phyloP scores from a whole-genome alignment of 2,113 vertebrate species.

The Phrynosoma platyrhinos region DNA sequence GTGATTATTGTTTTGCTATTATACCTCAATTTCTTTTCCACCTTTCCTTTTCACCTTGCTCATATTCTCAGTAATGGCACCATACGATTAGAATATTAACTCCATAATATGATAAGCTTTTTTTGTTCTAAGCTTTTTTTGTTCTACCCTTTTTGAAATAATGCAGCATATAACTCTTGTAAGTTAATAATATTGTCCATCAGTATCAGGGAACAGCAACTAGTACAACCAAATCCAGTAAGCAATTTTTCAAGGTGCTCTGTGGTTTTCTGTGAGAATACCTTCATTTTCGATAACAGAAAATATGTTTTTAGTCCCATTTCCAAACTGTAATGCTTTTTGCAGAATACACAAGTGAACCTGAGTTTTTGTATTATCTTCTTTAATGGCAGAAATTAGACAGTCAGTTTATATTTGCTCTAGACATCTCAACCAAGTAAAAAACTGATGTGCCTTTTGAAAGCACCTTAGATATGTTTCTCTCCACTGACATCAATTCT shows the following conservation, averaged over 20 bases:
- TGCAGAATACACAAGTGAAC: constrained; percentile 28
- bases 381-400: neutral
- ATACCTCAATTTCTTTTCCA: neutral
- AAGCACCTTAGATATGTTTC: constrained; percentile 28
- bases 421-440: constrained; percentile 28
- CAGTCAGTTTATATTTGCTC: constrained; percentile 2
- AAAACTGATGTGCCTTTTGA: constrained; percentile 30
- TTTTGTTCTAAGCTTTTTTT: constrained; percentile 14
- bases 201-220: constrained; percentile 13
- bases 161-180: constrained; percentile 44
- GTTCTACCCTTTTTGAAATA: constrained; percentile 12
- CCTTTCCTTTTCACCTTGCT: constrained; percentile 33
- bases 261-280: neutral
- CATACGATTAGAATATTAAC: constrained; percentile 44
- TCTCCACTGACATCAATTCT: constrained; percentile 16
- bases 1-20: constrained; percentile 34
- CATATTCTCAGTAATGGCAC: constrained; percentile 29
- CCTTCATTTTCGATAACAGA: neutral
- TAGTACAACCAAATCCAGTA: constrained; percentile 14
- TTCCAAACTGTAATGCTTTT: constrained; percentile 10
- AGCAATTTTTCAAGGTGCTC: constrained; percentile 14
- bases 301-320: neutral
- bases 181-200: constrained; percentile 32
- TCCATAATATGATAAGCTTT: constrained; percentile 17
- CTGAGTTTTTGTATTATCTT: constrained; percentile 1